These are phyloP conservation scores for Athalia cordata DNA, from an alignment of 2,888 invertebrate species.

Conservation along the genomic window DNA sequence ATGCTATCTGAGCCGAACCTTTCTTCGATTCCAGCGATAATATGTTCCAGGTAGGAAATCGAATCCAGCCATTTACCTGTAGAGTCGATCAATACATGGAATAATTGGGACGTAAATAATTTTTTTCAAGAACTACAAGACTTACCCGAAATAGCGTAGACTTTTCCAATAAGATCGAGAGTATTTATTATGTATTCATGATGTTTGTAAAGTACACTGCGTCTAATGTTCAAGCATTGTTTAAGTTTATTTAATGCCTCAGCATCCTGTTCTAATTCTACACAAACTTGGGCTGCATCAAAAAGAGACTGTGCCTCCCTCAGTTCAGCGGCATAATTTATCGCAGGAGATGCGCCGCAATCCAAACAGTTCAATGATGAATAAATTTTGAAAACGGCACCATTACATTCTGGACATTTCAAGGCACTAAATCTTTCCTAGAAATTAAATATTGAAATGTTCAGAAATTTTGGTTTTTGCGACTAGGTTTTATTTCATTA, in stretches of 20 bases:
- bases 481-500: neutral
- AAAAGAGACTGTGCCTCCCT: slow-evolving; percentile 66
- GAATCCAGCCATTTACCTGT: slow-evolving; percentile 71
- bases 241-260: slow-evolving; percentile 73
- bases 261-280: slow-evolving; percentile 56
- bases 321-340: slow-evolving; percentile 62
- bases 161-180: slow-evolving; percentile 75
- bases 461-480: slow-evolving; percentile 25
- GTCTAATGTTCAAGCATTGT: slow-evolving; percentile 73
- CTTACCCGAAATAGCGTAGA: slow-evolving; percentile 75
- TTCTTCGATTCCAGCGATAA: slow-evolving; percentile 77
- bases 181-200: slow-evolving; percentile 74
- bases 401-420: slow-evolving; percentile 72
- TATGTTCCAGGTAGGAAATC: slow-evolving; percentile 75
- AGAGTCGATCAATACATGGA: slow-evolving; percentile 48
- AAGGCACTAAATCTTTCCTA: slow-evolving; percentile 72
- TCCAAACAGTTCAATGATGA: slow-evolving; percentile 63
- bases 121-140: neutral
- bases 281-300: slow-evolving; percentile 53
- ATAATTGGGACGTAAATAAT: neutral
- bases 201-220: slow-evolving; percentile 74
- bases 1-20: slow-evolving; percentile 80
- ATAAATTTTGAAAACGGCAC: slow-evolving; percentile 58
- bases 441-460: neutral
- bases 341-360: slow-evolving; percentile 61